Base-by-base conservation (phyloP, 1,140 invertebrate species). In the Schmidtea mediterranea region DNA sequence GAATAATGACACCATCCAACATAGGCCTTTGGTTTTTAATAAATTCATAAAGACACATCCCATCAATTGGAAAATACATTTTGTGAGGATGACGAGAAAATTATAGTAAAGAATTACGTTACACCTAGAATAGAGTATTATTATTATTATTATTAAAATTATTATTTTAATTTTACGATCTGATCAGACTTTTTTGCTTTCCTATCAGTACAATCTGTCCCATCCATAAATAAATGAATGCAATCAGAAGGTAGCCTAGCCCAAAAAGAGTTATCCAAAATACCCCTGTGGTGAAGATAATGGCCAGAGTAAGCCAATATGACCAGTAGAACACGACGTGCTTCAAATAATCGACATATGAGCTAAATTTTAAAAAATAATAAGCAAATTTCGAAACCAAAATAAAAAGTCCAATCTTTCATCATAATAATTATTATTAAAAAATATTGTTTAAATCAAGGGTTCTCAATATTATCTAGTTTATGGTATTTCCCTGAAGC, bases 151-250 rank as follows among this genome's bases (percentile, higher is more conserved):
- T n/a, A n/a, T 3, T 32, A 32, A 32, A 32, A 32, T 10, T 6
- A 32, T 32, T 6, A 32, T 32, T 32, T 32, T 32, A 32, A 32
- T 32, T 83, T 87, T 87, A 95, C 72, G 80, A 82, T 55, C 49
- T 67, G 0, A 89, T 64, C 46, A 92, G 80, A 32, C 73, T 75
- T 38, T 73, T 71, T n/a, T 67, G 57, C 0, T 82, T 80, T 54
- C 80, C 72, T 13, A 89, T 65, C 60, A 90, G 87, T 58, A 90
- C 81, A 56, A 92, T 83, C 38, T 83, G 84, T 24, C 89, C 89
- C 66, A 83, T 81, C 87, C 89, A 95, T 3, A 95, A 71, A 60
- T 95, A 94, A 26, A 86, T 72, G 59, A 97, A 95, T 0, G 84
- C 81, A 3, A 82, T 81, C 40, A 92, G 74, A 0, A 95, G 69